phyloP scores from a whole-genome alignment of 53 echinoderm and acorn worm species.

The Apostichopus leukothele region DNA sequence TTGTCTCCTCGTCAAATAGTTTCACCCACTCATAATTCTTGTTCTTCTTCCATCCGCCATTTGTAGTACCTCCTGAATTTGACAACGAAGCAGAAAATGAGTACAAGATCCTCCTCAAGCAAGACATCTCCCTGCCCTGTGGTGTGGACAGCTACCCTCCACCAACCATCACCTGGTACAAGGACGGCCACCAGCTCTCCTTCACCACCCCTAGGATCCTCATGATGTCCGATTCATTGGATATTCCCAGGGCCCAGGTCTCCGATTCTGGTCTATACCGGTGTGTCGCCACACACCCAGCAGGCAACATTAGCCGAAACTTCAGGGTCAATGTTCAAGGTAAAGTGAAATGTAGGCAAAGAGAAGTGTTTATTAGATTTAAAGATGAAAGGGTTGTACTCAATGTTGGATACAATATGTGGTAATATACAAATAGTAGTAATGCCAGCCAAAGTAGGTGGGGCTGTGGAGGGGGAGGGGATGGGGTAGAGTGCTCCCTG shows the following conservation, averaged over 20 bases:
- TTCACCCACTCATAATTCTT: no score
- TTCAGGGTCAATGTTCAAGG: conserved; percentile 81
- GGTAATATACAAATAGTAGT: no score
- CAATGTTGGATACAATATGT: no score
- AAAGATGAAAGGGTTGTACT: no score
- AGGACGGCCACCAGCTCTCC: conserved; percentile 66
- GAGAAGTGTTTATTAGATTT: no score
- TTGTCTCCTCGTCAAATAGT: no score
- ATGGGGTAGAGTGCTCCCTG: no score
- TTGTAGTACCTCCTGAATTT: conserved; percentile 62
- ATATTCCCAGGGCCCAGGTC: conserved; percentile 70
- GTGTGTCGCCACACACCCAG: conserved; percentile 82
- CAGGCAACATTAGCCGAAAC: conserved; percentile 70
- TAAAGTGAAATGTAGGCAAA: background rate
- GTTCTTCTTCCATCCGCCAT: no score
- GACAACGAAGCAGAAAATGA: conserved; percentile 55
- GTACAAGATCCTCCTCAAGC: conserved; percentile 63
- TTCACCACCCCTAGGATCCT: conserved; percentile 58
- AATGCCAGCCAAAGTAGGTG: no score
- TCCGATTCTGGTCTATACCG: conserved; percentile 70
- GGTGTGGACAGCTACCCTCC: conserved; percentile 84
- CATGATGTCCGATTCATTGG: conserved; percentile 61
- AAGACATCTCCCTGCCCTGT: conserved; percentile 75
- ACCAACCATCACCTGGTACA: conserved; percentile 83
- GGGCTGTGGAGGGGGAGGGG: no score